phyloP scores from a whole-genome alignment of 2,888 invertebrate species.

The Tipula confusa region DNA sequence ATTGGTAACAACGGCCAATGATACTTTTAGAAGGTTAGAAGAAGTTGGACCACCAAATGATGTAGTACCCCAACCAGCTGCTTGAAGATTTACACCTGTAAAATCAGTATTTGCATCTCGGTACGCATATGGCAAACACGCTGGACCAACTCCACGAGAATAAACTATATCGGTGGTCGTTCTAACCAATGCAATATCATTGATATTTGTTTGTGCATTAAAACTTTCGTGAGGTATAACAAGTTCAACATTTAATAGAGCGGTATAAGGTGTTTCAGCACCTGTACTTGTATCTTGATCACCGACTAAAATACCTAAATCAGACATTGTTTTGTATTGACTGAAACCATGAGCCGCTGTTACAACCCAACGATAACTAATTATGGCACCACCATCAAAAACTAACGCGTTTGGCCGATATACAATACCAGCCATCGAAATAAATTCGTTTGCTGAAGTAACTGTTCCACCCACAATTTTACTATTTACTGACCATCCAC shows the following conservation, averaged over 20 bases:
- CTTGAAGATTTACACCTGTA: slow-evolving; percentile 36
- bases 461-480: slow-evolving; percentile 56
- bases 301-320: slow-evolving; percentile 50
- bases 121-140: slow-evolving; percentile 53
- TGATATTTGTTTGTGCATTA: slow-evolving; percentile 40
- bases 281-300: slow-evolving; percentile 51
- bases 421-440: slow-evolving; percentile 56
- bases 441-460: slow-evolving; percentile 56
- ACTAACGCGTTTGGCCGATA: slow-evolving; percentile 39
- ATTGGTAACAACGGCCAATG: slow-evolving; percentile 51
- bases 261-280: slow-evolving; percentile 43
- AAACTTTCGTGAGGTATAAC: slow-evolving; percentile 51
- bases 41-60: slow-evolving; percentile 54
- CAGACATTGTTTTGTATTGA: too few relatives aligned
- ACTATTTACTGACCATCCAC: slow-evolving; percentile 45
- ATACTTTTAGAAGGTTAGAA: slow-evolving; percentile 51
- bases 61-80: slow-evolving; percentile 57
- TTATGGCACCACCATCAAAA: slow-evolving; percentile 53
- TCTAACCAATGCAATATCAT: slow-evolving; percentile 55
- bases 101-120: slow-evolving; percentile 33
- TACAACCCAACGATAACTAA: slow-evolving; percentile 47
- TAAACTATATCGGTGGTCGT: slow-evolving; percentile 49
- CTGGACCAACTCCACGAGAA: slow-evolving; percentile 55
- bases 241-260: slow-evolving; percentile 43
- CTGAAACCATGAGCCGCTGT: slow-evolving; percentile 55